Evolutionary conservation across 1,140 invertebrate species (phyloP), one percentile per base, ranked within the genome.

Genomic region (Meloidogyne floridensis): DNA sequence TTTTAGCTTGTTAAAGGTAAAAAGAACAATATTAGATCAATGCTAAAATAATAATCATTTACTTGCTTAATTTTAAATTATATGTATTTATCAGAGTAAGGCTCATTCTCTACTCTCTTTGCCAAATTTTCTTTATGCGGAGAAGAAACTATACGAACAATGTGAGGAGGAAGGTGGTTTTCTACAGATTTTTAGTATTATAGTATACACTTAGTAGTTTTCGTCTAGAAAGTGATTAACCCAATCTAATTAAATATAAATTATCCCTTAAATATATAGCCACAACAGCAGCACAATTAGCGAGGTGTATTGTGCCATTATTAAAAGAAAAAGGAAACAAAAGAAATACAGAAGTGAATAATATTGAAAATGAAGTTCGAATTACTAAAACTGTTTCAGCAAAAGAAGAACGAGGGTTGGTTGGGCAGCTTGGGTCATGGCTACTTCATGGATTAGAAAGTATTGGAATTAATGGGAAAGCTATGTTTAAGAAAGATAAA

Each of bases 301-400:
- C 80, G 11, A 80, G 53, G 18, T 80, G 80, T 69, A 71, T 80
- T 69, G 80, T 80, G 4, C 76, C 80, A 32, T 15, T 80, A 9
- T n/a, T 80, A 11, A 80, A 76, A 18, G 53, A 56, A 56, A 74
- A 32, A 81, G 80, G 80, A 20, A 20, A 53, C 18, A 5, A 13
- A 73, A 80, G 20, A 11, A 51, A 7, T 43, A 10, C 42, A 75
- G 18, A 51, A 47, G 4, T n/a, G 13, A n/a, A 15, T 43, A 80
- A 15, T 80, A 47, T 13, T 42, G 72, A 80, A 13, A 65, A 80
- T 70, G 42, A n/a, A 56, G 5, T 10, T 13, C 0, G 8, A 15
- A 54, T 32, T 43, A 4, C 72, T 8, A n/a, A 5, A 18, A 54
- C 18, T n/a, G 51, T 15, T 5, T 6, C 43, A 7, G 77, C 18